A percentile compares a stretch with the other conserved stretches of the same genome.
Conservation (phyloP, 1,140 invertebrate species). For the Scaptomyza hsui region DNA sequence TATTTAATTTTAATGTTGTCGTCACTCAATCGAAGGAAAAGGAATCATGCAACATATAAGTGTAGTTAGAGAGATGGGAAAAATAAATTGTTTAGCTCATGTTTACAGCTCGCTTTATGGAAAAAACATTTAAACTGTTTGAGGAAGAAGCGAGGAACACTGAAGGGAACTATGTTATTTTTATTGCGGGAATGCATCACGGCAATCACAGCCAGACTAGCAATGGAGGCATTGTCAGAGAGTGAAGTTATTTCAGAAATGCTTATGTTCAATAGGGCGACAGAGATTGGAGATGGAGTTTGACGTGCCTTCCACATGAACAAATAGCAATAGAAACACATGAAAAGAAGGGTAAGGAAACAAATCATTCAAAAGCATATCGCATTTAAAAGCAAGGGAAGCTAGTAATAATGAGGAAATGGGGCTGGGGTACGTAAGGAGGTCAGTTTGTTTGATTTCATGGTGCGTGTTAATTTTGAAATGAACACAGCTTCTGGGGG, state of each 20-base stretch:
- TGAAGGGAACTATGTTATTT: slow-evolving; percentile 25
- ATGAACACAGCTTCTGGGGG: slow-evolving; percentile 28
- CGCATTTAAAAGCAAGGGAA: slow-evolving; percentile 17
- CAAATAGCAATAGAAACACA: slow-evolving; percentile 36
- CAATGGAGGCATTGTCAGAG: slow-evolving; percentile 23
- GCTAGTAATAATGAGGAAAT: neutral
- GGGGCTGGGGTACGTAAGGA: neutral
- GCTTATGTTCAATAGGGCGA: slow-evolving; percentile 4
- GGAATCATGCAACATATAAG: neutral
- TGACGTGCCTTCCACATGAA: slow-evolving; percentile 55
- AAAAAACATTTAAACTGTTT: slow-evolving; percentile 24
- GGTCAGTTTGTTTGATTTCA: slow-evolving; percentile 74
- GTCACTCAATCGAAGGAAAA: slow-evolving; percentile 52
- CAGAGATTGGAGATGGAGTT: neutral
- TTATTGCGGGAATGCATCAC: slow-evolving; percentile 44
- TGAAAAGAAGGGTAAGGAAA: slow-evolving; percentile 11
- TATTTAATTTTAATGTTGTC: slow-evolving; percentile 78
- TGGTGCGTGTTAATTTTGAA: slow-evolving; percentile 66
- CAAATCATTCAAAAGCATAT: slow-evolving; percentile 44
- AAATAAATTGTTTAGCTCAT: slow-evolving; percentile 48
- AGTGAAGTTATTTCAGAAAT: slow-evolving; percentile 49
- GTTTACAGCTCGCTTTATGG: slow-evolving; percentile 46
- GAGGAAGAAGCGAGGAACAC: slow-evolving; percentile 1
- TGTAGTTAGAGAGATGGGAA: neutral
- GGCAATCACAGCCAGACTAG: slow-evolving; percentile 34